These are phyloP conservation scores for Drosophila birchii DNA, from an alignment of 2,888 invertebrate genomes.

Conservation along the genomic window DNA sequence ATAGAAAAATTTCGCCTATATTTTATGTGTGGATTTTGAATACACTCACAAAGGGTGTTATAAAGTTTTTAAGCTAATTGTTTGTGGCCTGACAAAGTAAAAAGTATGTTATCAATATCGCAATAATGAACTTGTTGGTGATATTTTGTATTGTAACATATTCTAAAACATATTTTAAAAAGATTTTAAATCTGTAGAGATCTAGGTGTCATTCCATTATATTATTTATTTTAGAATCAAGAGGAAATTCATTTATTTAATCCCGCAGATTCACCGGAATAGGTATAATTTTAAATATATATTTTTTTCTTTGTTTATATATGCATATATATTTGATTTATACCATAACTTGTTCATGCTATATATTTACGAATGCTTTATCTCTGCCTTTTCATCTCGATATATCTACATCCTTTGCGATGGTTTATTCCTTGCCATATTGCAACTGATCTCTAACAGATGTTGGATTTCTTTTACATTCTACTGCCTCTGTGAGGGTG, in stretches of 20 bases:
- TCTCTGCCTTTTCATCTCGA: background rate
- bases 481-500: background rate
- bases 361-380: background rate
- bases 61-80: background rate
- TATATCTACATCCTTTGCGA: background rate
- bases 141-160: background rate
- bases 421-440: background rate
- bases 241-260: background rate
- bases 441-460: background rate
- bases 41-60: background rate
- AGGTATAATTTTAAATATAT: background rate
- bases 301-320: background rate
- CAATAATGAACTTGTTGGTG: background rate
- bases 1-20: conserved; percentile 10
- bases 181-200: background rate
- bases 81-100: background rate
- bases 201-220: background rate
- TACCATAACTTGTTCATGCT: too few species aligned
- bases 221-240: background rate
- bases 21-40: background rate
- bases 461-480: background rate
- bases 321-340: conserved; percentile 2
- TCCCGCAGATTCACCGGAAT: background rate
- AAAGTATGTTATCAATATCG: too few species aligned
- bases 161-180: too few species aligned